Conservation (phyloP, 2,113 vertebrate species). For the Formicarius rufipectus region DNA sequence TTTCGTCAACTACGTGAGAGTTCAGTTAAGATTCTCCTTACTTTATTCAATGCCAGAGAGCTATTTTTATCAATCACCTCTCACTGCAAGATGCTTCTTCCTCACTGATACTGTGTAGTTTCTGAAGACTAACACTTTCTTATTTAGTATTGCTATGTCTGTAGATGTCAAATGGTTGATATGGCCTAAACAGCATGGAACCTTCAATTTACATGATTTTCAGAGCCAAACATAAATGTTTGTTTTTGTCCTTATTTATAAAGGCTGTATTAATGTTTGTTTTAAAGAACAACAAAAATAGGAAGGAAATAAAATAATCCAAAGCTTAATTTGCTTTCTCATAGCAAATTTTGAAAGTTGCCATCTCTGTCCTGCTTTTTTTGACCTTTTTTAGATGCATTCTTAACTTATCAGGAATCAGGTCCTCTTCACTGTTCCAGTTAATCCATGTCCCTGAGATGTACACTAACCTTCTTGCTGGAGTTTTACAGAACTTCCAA, state of each 20-base stretch:
- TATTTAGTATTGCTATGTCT: not conserved
- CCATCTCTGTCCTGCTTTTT: not conserved
- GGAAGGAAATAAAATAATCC: not conserved
- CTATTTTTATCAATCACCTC: not conserved
- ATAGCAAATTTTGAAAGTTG: not conserved
- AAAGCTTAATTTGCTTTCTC: not conserved
- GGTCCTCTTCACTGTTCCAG: not conserved
- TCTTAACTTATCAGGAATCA: not conserved
- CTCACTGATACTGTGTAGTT: not conserved
- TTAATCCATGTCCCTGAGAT: not conserved
- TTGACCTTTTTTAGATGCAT: not conserved
- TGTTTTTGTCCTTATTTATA: not conserved
- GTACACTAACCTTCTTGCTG: not conserved
- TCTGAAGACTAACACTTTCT: not conserved
- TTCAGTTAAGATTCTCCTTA: not conserved
- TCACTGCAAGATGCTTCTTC: not conserved
- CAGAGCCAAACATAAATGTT: not conserved
- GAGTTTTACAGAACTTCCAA: not conserved
- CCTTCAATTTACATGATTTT: not conserved
- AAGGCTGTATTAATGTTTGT: not conserved
- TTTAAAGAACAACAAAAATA: not conserved
- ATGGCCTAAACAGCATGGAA: not conserved
- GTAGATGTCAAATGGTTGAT: not conserved
- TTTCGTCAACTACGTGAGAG: not conserved
- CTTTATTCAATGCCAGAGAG: not conserved